Evolutionary conservation across 2,797 vertebrate genomes (phyloP), one percentile per base, ranked within the genome.

Genomic region (Trachops cirrhosus): DNA sequence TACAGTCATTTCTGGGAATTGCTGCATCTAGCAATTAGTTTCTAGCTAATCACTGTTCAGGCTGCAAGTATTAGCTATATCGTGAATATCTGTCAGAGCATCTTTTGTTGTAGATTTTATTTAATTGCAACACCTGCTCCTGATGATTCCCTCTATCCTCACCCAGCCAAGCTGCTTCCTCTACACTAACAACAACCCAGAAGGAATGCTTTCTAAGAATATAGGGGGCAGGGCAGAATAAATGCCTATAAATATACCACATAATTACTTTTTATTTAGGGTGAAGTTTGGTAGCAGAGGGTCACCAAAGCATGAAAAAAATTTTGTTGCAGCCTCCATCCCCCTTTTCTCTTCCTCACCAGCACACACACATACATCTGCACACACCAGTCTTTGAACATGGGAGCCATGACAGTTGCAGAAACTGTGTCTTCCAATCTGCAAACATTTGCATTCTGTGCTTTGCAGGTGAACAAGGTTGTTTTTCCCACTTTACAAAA

Each of bases 1-100:
- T 91, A 93, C 41, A 97, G 91, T 91, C 93, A 94, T 95, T 93
- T 89, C 57, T 46, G 75, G 44, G 86, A 91, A 80, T 44, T 4
- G 41, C 70, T 62, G 70, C 86, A n/a, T n/a, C n/a, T n/a, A n/a
- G n/a, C n/a, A n/a, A n/a, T n/a, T n/a, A n/a, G 50, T 89, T 59
- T 73, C 70, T 21, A 34, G 86, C 86, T 95, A 86, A 96, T 95
- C 78, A 79, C 52, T 7, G 41, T 26, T 21, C 46, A 39, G 57
- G 10, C 91, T 88, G 52, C 26, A 75, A 46, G 68, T 21, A 54
- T 78, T 29, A 74, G 57, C 71, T 14, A 6, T 18, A 16, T 29
- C 0, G 0, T 73, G 52, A 85, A 9, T 94, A 73, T 89, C 93
- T 84, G 86, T 67, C 74, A 67, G 78, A 41, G 26, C 14, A 12